Percentiles rank a stretch among this genome's conserved stretches.
phyloP scores from a whole-genome alignment of 2,888 invertebrate genomes.

The Diabrotica balteata region DNA sequence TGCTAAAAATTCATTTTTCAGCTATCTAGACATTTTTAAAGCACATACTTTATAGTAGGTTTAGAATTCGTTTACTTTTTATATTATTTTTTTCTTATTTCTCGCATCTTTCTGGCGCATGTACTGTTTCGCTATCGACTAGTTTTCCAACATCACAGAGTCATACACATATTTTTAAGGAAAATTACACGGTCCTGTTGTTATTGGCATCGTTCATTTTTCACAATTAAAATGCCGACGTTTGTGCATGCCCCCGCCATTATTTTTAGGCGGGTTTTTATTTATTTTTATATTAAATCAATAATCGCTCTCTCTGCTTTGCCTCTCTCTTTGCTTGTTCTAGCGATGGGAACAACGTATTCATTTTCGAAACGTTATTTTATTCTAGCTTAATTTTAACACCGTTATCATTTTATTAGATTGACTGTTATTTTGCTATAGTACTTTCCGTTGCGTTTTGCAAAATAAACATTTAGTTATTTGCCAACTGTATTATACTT shows the following conservation, averaged over 20 bases:
- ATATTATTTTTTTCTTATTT: too few species aligned
- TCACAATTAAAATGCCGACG: conserved; percentile 36
- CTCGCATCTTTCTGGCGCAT: conserved; percentile 26
- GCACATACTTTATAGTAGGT: too few species aligned
- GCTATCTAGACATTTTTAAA: too few species aligned
- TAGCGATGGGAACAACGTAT: not conserved
- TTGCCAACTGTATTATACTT: too few species aligned
- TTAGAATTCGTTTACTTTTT: too few species aligned
- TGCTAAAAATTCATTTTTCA: too few species aligned
- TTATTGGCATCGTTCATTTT: conserved; percentile 34
- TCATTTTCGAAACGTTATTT: too few species aligned
- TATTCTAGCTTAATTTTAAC: too few species aligned
- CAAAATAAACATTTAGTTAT: too few species aligned
- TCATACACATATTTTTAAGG: conserved; percentile 38
- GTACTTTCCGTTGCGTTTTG: too few species aligned
- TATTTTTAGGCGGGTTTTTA: conserved; percentile 34
- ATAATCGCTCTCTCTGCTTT: conserved; percentile 36
- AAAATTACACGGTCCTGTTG: conserved; percentile 27
- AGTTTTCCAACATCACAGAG: conserved; percentile 37
- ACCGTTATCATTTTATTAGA: too few species aligned
- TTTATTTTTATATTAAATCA: conserved; percentile 40
- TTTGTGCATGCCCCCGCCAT: conserved; percentile 26
- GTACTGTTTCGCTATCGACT: conserved; percentile 52
- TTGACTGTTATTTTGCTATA: too few species aligned
- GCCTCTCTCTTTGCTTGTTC: conserved; percentile 17